Evolutionary conservation across 1,140 invertebrate species (phyloP).

Genomic region (Lasaia peninsularis): DNA sequence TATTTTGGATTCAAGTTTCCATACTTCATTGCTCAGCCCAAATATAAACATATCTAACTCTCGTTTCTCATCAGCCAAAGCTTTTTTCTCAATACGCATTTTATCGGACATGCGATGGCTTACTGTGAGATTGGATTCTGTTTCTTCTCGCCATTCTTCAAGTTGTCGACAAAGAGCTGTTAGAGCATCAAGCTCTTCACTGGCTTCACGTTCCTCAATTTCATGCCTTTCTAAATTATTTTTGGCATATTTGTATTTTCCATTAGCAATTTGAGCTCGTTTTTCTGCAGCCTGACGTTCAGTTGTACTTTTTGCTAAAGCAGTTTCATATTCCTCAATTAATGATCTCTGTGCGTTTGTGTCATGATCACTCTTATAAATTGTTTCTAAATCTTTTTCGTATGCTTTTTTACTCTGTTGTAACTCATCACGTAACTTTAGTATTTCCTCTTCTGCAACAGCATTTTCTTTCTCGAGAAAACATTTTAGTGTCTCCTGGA

Average conservation of each 20-base stretch:
- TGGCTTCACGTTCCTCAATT: constrained; percentile 67
- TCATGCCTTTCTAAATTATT: constrained; percentile 49
- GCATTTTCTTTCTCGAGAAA: constrained; percentile 68
- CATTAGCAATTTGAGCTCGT: constrained; percentile 39
- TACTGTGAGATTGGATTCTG: constrained; percentile 74
- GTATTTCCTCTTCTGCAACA: constrained; percentile 59
- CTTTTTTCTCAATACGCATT: constrained; percentile 71
- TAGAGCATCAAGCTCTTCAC: constrained; percentile 74
- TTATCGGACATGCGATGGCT: constrained; percentile 78
- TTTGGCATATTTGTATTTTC: constrained; percentile 47
- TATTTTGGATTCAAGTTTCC: constrained; percentile 75
- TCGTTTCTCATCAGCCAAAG: constrained; percentile 73
- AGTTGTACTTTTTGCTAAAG: constrained; percentile 38
- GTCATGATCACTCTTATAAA: constrained; percentile 65
- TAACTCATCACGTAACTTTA: constrained; percentile 61
- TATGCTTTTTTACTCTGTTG: constrained; percentile 55
- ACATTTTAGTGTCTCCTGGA: constrained; percentile 61
- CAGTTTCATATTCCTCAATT: constrained; percentile 60
- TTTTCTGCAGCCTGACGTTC: constrained; percentile 45
- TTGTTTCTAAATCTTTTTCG: constrained; percentile 59
- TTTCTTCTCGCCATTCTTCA: constrained; percentile 74
- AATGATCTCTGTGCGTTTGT: constrained; percentile 68
- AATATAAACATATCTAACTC: constrained; percentile 76
- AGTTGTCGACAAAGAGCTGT: constrained; percentile 71
- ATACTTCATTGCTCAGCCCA: constrained; percentile 76